A percentile compares a stretch with the other conserved stretches of the same genome.
These are phyloP conservation scores for Copsychus sechellarum DNA, from an alignment of 2,113 vertebrate genomes.

Conservation along the genomic window DNA sequence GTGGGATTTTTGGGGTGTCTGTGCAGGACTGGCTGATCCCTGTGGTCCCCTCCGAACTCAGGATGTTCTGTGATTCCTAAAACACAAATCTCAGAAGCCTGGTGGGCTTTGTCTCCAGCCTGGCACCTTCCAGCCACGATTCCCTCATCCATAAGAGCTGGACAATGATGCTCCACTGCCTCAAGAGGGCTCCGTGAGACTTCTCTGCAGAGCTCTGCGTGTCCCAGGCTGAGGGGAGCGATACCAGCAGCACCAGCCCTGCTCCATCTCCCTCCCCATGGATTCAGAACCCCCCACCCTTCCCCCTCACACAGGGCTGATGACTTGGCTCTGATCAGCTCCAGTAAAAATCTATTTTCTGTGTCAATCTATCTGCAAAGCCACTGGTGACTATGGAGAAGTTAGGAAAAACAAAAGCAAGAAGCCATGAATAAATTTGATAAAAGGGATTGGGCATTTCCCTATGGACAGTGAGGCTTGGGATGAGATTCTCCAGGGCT, in stretches of 20 bases:
- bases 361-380: not conserved
- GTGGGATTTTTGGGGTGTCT: not conserved
- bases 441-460: not conserved
- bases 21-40: not conserved
- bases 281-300: not conserved
- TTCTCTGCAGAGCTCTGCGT: not conserved
- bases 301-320: not conserved
- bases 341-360: not conserved
- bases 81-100: not conserved
- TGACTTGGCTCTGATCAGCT: not conserved
- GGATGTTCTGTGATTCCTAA: not conserved
- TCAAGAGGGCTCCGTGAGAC: constrained; percentile 55
- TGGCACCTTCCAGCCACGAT: not conserved
- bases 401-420: not conserved
- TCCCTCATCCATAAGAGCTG: not conserved
- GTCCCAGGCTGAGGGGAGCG: not conserved
- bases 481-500: not conserved
- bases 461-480: not conserved
- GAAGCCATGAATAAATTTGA: not conserved
- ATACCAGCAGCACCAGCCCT: not conserved
- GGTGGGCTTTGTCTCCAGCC: not conserved
- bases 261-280: not conserved
- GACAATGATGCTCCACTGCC: not conserved
- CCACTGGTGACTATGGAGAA: not conserved
- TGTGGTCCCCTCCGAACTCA: not conserved